A percentile compares a stretch with the other conserved stretches of the same genome.
Evolutionary conservation across 37 sponge, comb jelly and placozoan genomes (phyloP).

Genomic region (Tethya wilhelma): DNA sequence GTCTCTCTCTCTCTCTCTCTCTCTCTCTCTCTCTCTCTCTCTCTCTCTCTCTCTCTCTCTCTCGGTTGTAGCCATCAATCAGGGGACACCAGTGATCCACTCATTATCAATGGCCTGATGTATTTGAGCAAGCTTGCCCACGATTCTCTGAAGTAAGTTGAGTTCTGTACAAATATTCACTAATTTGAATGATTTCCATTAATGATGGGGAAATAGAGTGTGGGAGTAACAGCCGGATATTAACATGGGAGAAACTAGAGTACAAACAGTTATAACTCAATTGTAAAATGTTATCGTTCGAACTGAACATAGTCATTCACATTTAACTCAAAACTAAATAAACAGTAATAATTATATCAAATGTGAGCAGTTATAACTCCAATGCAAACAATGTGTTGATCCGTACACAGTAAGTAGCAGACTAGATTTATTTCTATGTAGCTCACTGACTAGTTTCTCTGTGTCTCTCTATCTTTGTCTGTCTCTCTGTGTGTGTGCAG

Average conservation of each 20-base stretch:
- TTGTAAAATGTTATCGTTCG: too few relatives aligned
- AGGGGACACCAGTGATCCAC: constrained; percentile 80
- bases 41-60: constrained; percentile 46
- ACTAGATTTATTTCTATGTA: not conserved
- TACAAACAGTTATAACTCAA: too few relatives aligned
- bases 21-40: constrained; percentile 46
- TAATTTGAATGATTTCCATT: not conserved
- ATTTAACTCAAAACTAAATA: not conserved
- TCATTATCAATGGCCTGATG: constrained; percentile 91
- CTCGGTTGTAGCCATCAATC: constrained; percentile 67
- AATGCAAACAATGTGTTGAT: too few relatives aligned
- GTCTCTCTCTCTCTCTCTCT: constrained; percentile 50
- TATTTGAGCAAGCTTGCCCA: constrained; percentile 91
- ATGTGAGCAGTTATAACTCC: too few relatives aligned
- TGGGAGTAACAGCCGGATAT: not conserved
- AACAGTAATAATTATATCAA: too few relatives aligned
- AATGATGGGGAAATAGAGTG: not conserved
- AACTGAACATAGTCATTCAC: not conserved
- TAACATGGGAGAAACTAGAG: too few relatives aligned
- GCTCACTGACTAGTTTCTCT: constrained; percentile 5
- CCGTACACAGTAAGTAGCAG: too few relatives aligned
- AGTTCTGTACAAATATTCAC: not conserved
- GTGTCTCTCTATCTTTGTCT: not conserved
- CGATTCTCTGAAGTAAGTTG: constrained; percentile 91
- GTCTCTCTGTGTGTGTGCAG: constrained; percentile 22